Base-by-base conservation (phyloP, 23 tunicate species). In the Trididemnum clinides region DNA sequence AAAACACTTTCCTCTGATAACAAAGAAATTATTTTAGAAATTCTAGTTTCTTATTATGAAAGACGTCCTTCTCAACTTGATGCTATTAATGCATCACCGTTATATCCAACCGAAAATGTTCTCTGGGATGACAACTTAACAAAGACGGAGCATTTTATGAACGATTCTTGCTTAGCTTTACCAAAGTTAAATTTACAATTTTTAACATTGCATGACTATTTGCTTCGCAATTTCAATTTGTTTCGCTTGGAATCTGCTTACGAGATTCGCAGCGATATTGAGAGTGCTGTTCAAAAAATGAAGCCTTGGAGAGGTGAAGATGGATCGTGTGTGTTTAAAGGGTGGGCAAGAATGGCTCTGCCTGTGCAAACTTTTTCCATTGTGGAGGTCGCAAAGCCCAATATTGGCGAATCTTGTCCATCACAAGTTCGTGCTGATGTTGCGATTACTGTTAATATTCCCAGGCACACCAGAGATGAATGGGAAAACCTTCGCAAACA, bases 291-390 rank as follows among this genome's bases (percentile, higher is more conserved):
- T 5, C 63, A 57, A 21, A 75, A 96, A n/a, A 89, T 92, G 86
- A 91, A 86, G 50, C 95, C 99, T 1, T 97, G 80, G 87, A 59
- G 54, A 23, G 82, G 85, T 7, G 91, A 88, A 34, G 99, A 89
- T 59, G 89, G 89, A 19, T 10, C 85, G 2, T 92, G 95, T 77
- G 72, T 87, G 26, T 97, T 97, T 77, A 69, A 81, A 69, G 99
- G 99, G 31, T 97, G 99, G 99, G 84, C 99, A 31, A 84, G 97
- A 82, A 97, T 97, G 99, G 96, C 89, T n/a, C 78, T 97, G 34
- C 97, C 99, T 10, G 51, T 97, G 58, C 99, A 97, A 39, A 62
- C 89, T 2, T 92, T 97, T 71, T 71, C 89, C 1, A 75, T 97
- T 65, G 99, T 97, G 26, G 99, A 97, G 84, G 99, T 97, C 33